Conservation (phyloP, 2,888 invertebrate genomes). For the Eupelmus urozonus region DNA sequence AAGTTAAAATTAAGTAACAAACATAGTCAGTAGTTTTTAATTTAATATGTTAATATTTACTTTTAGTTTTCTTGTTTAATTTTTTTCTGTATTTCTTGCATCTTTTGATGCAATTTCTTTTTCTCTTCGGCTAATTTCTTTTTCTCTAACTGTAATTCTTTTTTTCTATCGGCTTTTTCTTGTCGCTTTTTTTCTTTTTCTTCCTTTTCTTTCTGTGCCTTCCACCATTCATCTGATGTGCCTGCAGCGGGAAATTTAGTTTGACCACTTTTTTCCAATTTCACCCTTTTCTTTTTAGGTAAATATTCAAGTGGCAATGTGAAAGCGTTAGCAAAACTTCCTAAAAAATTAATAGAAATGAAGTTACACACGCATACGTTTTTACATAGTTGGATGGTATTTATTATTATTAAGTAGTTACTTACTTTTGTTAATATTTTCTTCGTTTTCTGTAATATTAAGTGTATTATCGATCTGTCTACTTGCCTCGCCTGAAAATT, state of each 20-base stretch:
- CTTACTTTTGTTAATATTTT: neutral
- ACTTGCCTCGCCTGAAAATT: no score
- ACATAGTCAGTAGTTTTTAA: no score
- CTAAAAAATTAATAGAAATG: neutral
- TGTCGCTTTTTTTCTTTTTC: constrained; percentile 11
- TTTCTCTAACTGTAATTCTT: neutral
- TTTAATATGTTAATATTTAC: no score
- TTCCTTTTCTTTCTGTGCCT: neutral
- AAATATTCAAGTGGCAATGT: constrained; percentile 4
- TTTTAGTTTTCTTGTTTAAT: constrained; percentile 8
- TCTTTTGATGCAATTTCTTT: constrained; percentile 7
- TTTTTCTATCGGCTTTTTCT: neutral
- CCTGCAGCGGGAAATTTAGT: constrained; percentile 13
- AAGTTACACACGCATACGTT: no score
- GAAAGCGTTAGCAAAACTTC: constrained; percentile 8
- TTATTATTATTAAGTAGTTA: no score
- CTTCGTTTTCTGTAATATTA: neutral
- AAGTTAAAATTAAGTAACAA: no score
- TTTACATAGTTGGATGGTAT: no score
- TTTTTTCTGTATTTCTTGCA: constrained; percentile 10
- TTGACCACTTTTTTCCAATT: constrained; percentile 10
- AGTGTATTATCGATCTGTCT: no score
- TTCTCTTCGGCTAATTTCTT: constrained; percentile 6
- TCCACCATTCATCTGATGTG: neutral
- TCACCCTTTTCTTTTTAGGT: constrained; percentile 3